These are phyloP conservation scores for Poecilia gillii DNA, from an alignment of 2,797 vertebrate species.

Conservation along the genomic window DNA sequence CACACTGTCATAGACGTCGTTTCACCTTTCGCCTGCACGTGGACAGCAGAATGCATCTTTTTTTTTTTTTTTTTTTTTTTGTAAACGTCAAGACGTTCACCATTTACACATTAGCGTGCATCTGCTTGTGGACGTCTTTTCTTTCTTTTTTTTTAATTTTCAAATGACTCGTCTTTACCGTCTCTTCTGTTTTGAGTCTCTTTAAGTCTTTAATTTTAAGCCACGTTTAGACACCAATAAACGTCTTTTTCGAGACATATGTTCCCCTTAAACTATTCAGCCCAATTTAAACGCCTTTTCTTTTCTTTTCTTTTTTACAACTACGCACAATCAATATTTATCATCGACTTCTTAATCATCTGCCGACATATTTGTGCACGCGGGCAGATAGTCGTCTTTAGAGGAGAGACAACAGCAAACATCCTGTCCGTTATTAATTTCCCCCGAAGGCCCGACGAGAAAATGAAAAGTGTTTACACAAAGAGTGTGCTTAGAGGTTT, in stretches of 20 bases:
- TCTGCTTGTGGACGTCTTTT: neutral
- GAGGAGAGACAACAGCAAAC: neutral
- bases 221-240: neutral
- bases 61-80: neutral
- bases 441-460: neutral
- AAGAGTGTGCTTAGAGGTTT: slow-evolving; percentile 13
- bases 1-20: too few relatives aligned
- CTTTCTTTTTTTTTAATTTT: neutral
- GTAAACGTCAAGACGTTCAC: neutral
- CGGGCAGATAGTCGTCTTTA: slow-evolving; percentile 1
- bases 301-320: neutral
- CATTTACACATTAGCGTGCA: neutral
- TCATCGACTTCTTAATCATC: neutral
- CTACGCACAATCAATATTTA: neutral
- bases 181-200: neutral
- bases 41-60: too few relatives aligned
- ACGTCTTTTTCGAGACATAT: neutral
- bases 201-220: neutral
- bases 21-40: too few relatives aligned
- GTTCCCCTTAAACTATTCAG: neutral
- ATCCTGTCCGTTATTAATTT: neutral
- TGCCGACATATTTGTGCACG: neutral
- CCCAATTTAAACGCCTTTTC: neutral
- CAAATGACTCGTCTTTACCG: neutral
- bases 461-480: slow-evolving; percentile 18